phyloP scores from a whole-genome alignment of 2,888 invertebrate species.

The Lypha dubia region DNA sequence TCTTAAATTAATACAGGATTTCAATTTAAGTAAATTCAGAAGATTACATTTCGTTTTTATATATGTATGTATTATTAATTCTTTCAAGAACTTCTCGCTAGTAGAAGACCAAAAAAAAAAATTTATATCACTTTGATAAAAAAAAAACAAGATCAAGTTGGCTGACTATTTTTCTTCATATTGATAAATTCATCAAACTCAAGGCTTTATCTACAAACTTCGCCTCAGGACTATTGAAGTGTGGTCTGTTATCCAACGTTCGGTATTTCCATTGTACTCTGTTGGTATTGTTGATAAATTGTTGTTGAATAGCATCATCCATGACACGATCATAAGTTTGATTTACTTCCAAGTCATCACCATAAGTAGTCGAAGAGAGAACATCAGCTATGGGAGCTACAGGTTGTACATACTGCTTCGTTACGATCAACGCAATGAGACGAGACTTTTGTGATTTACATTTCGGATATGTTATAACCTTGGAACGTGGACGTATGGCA shows the following conservation, averaged over 20 bases:
- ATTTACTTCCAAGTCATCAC: constrained; percentile 45
- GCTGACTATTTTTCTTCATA: not conserved
- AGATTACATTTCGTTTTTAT: not conserved
- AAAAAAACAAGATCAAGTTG: not conserved
- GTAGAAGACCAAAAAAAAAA: not conserved
- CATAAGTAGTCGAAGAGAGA: constrained; percentile 54
- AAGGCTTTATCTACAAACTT: constrained; percentile 78
- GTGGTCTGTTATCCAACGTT: not conserved
- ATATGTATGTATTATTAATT: too few relatives aligned
- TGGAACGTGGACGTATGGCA: constrained; percentile 73
- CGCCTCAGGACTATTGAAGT: constrained; percentile 65
- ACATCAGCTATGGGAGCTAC: not conserved
- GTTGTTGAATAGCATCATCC: constrained; percentile 47
- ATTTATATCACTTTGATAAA: constrained; percentile 4
- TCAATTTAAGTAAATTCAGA: too few relatives aligned
- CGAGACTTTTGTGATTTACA: constrained; percentile 59
- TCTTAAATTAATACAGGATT: not conserved
- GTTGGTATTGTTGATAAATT: constrained; percentile 43
- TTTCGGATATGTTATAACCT: constrained; percentile 52
- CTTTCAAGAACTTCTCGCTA: not conserved
- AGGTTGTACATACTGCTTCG: constrained; percentile 47
- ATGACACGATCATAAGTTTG: constrained; percentile 59
- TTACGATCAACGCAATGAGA: constrained; percentile 59
- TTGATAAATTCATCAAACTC: constrained; percentile 77
- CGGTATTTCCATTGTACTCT: constrained; percentile 24